Conservation (phyloP, 2,797 vertebrate genomes). For the Aldrovandia affinis region DNA sequence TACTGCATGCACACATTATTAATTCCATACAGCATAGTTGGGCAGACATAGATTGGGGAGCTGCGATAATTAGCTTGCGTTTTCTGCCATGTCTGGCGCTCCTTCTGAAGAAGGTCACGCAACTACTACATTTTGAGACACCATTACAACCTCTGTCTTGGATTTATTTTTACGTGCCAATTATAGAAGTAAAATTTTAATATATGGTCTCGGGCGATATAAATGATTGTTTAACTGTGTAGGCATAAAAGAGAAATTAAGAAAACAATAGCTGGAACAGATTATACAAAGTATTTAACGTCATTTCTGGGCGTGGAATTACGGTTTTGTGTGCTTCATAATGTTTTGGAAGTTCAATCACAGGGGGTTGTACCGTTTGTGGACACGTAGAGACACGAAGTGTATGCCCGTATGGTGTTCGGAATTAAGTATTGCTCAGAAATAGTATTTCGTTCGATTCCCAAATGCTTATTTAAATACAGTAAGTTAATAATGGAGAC, state of each 20-base stretch:
- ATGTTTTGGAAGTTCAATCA: no score
- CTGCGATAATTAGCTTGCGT: constrained; percentile 42
- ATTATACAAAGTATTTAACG: background rate
- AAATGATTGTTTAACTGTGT: background rate
- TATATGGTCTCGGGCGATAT: background rate
- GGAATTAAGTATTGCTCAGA: no score
- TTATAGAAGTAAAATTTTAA: background rate
- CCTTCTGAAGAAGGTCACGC: background rate
- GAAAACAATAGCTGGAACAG: background rate
- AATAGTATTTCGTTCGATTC: background rate
- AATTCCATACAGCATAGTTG: constrained; percentile 36
- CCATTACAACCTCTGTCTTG: background rate
- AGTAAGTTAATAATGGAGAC: background rate
- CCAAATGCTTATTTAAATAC: background rate
- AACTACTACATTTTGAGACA: background rate
- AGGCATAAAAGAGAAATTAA: background rate
- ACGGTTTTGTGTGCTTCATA: background rate
- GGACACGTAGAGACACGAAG: no score
- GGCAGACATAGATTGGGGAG: constrained; percentile 33
- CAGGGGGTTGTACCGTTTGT: no score
- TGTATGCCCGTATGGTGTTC: no score
- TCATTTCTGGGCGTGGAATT: background rate
- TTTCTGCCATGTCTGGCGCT: constrained; percentile 36
- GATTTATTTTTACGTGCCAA: background rate
- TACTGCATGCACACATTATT: constrained; percentile 21